Evolutionary conservation across 2,888 invertebrate species (phyloP), one percentile per base, ranked within the genome.

Genomic region (Drosophila buzzatii): DNA sequence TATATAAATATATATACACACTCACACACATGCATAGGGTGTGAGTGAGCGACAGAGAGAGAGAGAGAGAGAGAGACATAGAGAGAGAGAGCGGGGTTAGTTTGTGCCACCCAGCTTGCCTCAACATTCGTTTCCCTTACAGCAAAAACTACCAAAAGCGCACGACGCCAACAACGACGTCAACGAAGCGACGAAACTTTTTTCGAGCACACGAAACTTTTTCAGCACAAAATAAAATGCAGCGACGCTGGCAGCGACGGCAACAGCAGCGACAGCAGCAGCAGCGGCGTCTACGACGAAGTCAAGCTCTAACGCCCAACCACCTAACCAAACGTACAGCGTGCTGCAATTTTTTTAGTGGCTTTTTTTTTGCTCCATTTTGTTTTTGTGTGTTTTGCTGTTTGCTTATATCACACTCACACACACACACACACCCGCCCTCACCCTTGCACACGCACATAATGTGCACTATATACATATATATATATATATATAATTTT

Each of bases 181-280:
- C 82, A 78, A 85, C 88, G 89, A 88, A 89, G 86, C 89, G 88
- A 89, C 88, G 89, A 89, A 90, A 90, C 90, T 90, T 90, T 90
- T 93, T 93, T 92, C 90, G 93, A 92, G 90, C 92, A 93, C 92
- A 92, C 93, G 91, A 93, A 93, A 93, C 92, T 93, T 92, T 92
- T 92, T 92, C 91, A 91, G 92, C 92, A 87, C 89, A 91, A 87
- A 90, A 87, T 90, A 85, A 90, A 86, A 86, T 90, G 85, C 90
- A 86, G 86, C 71, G 81, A 69, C 73, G 79, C 56, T 51, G 60
- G 76, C 79, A 70, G 70, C 70, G 73, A 62, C 70, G 59, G 47
- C 61, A 27, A 59, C 66, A 12, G 51, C 51, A 39, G 18, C 58
- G 8, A n/a, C 58, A n/a, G 47, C 65, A 35, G 52, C 14, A 37